Conservation (phyloP, 2,797 vertebrate genomes). For the Taeniopygia guttata region DNA sequence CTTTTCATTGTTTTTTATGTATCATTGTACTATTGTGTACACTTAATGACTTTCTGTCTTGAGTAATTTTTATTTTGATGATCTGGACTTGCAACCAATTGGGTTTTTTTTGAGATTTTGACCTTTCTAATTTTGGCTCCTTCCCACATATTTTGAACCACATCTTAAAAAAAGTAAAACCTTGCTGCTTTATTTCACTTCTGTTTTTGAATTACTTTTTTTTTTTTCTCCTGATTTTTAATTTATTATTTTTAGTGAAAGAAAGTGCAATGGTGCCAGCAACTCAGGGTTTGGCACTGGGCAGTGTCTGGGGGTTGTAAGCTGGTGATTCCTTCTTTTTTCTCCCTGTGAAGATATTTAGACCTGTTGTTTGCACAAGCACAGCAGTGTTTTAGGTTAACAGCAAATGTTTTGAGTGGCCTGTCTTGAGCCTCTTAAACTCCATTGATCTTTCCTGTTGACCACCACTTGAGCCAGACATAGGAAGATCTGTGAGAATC, state of each 20-base stretch:
- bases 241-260: background rate
- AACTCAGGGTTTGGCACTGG: background rate
- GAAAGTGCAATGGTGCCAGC: background rate
- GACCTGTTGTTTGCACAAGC: background rate
- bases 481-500: background rate
- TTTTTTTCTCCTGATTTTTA: background rate
- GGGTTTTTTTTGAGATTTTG: background rate
- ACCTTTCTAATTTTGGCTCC: background rate
- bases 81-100: background rate
- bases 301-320: background rate
- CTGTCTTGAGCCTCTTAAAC: background rate
- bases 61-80: background rate
- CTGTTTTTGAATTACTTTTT: background rate
- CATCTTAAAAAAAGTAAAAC: background rate
- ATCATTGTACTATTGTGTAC: background rate
- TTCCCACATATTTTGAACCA: background rate
- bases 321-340: background rate
- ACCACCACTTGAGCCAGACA: background rate
- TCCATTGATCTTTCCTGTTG: background rate
- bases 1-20: background rate
- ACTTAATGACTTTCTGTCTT: background rate
- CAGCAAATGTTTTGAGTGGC: background rate
- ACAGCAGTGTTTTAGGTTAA: background rate
- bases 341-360: background rate
- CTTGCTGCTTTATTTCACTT: background rate